Base-by-base conservation (phyloP, 2,888 invertebrate genomes). In the Thera britannica region DNA sequence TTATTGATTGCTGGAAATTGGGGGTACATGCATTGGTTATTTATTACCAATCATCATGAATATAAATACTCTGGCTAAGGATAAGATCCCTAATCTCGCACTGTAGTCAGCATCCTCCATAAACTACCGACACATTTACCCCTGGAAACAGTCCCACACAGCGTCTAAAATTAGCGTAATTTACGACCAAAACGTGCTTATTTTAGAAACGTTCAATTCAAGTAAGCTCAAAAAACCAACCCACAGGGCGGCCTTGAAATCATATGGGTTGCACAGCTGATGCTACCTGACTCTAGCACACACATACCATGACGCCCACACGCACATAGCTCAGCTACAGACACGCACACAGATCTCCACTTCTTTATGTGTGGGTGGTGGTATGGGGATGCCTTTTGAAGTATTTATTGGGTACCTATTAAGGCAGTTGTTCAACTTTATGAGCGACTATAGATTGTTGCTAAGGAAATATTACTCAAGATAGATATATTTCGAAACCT, bases 231-330 rank as follows among this genome's bases (percentile, higher is more conserved):
- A 79, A 78, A 82, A 81, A 79, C 76, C 70, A 72, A 77, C 77
- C 80, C 81, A 85, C 88, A 81, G 74, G 80, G 74, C 85, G 92
- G 85, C 93, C 93, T 93, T 93, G 92, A 92, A 88, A 87, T 93
- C 93, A 93, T 92, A 92, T 93, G 93, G 90, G 87, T 82, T 85
- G 86, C 84, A 92, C 93, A 93, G 93, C 93, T 93, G 93, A 93
- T 90, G 87, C 80, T 92, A 92, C 92, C 92, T 92, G 91, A 87
- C 83, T 83, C 86, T 75, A 77, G 75, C 80, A 79, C 82, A 74
- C 80, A 75, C 69, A 72, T 2, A 54, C 23, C 52, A 41, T 58
- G 34, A 55, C 65, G 72, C 71, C 54, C 72, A 75, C 75, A 61
- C 66, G 3, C 55, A 35, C 66, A 62, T 48, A 60, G 54, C n/a